Evolutionary conservation across 2,797 vertebrate species (phyloP).

Genomic region (Coregonus sp.): DNA sequence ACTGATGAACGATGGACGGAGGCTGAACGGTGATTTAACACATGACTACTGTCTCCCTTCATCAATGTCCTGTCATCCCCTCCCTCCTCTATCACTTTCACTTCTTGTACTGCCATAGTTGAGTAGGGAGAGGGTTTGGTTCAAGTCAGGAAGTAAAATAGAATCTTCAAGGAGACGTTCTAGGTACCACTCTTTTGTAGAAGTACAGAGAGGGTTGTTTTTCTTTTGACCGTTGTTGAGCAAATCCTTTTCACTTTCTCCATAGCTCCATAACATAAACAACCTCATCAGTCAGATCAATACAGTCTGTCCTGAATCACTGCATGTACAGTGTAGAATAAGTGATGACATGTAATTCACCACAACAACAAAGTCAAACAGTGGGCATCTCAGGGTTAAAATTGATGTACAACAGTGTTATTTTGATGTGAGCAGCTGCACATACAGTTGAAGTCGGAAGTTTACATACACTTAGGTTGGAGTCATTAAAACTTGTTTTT

Average conservation of each 20-base stretch:
- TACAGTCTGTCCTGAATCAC: not conserved
- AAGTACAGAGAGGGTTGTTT: too few relatives aligned
- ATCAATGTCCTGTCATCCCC: conserved; percentile 49
- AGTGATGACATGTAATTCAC: conserved; percentile 1
- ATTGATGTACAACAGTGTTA: too few relatives aligned
- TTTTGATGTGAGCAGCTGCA: too few relatives aligned
- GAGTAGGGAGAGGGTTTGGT: too few relatives aligned
- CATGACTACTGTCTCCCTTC: conserved; percentile 62
- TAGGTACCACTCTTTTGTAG: too few relatives aligned
- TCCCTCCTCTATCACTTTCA: conserved; percentile 23
- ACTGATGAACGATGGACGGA: conserved; percentile 15
- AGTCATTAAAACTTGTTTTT: too few relatives aligned
- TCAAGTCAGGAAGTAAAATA: not conserved
- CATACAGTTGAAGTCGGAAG: too few relatives aligned
- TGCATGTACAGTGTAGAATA: not conserved
- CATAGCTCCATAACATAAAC: conserved; percentile 38
- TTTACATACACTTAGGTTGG: too few relatives aligned
- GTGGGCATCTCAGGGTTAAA: too few relatives aligned
- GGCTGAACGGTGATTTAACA: conserved; percentile 59
- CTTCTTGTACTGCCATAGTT: conserved; percentile 2
- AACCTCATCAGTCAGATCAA: not conserved
- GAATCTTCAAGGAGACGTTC: too few relatives aligned
- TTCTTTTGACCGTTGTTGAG: too few relatives aligned
- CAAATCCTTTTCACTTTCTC: conserved; percentile 15
- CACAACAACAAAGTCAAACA: conserved; percentile 3